Evolutionary conservation across 1,140 invertebrate genomes (phyloP).

Genomic region (Charaxes varanes): DNA sequence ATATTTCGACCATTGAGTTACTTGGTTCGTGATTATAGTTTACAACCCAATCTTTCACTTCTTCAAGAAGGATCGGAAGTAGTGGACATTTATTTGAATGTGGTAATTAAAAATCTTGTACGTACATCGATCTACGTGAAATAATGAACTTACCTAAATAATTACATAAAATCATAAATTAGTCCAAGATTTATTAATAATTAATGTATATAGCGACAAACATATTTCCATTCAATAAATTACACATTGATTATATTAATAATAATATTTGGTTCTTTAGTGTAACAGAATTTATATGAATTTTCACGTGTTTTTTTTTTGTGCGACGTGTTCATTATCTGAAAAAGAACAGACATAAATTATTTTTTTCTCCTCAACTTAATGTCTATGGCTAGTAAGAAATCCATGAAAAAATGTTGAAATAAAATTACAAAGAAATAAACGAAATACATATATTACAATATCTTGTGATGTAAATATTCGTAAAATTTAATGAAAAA

Average conservation of each 20-base stretch:
- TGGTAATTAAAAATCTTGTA: no score
- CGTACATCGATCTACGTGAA: slow-evolving; percentile 7
- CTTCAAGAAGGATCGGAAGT: no score
- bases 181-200: slow-evolving; percentile 31
- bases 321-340: slow-evolving; percentile 55
- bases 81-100: no score
- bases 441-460: no score
- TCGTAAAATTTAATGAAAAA: no score
- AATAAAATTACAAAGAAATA: no score
- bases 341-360: slow-evolving; percentile 26
- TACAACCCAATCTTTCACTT: no score
- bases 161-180: slow-evolving; percentile 43
- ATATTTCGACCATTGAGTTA: no score
- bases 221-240: slow-evolving; percentile 58
- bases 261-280: slow-evolving; percentile 68
- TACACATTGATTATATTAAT: slow-evolving; percentile 57
- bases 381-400: no score
- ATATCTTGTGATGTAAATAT: no score
- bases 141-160: slow-evolving; percentile 21
- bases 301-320: slow-evolving; percentile 32
- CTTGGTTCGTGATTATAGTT: no score
- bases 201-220: slow-evolving; percentile 28
- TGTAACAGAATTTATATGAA: slow-evolving; percentile 28
- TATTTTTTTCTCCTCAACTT: not conserved
- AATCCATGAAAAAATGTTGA: no score